These are phyloP conservation scores for Drosophila heteroneura DNA, from an alignment of 2,888 invertebrate species.

Conservation along the genomic window DNA sequence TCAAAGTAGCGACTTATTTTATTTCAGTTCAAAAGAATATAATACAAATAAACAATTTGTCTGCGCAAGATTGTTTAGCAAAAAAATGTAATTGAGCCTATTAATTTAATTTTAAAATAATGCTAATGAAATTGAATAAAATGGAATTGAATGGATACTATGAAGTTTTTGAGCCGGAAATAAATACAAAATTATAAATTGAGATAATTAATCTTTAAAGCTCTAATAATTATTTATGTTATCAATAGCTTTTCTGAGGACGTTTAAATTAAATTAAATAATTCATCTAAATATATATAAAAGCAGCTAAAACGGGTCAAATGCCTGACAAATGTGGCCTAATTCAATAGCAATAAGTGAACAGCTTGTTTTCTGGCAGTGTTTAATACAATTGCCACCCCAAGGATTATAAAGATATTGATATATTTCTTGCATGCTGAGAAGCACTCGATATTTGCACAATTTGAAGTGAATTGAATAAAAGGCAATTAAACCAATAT, in stretches of 20 bases:
- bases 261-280: not conserved
- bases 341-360: conserved; percentile 9
- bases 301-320: not conserved
- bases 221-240: not conserved
- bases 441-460: not conserved
- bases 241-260: not conserved
- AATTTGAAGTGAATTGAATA: not conserved
- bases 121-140: not conserved
- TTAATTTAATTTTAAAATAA: not conserved
- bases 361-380: not conserved
- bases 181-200: not conserved
- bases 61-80: not conserved
- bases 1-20: conserved; percentile 28
- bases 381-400: not conserved
- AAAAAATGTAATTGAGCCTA: not conserved
- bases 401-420: not conserved
- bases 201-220: not conserved
- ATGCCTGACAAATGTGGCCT: too few species aligned
- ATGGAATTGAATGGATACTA: not conserved
- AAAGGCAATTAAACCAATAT: conserved; percentile 17
- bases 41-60: not conserved
- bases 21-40: not conserved
- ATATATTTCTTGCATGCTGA: conserved; percentile 4
- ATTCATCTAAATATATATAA: not conserved
- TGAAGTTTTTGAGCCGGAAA: not conserved